These are phyloP conservation scores for Hylia prasina DNA, from an alignment of 2,113 vertebrate species.

Conservation along the genomic window DNA sequence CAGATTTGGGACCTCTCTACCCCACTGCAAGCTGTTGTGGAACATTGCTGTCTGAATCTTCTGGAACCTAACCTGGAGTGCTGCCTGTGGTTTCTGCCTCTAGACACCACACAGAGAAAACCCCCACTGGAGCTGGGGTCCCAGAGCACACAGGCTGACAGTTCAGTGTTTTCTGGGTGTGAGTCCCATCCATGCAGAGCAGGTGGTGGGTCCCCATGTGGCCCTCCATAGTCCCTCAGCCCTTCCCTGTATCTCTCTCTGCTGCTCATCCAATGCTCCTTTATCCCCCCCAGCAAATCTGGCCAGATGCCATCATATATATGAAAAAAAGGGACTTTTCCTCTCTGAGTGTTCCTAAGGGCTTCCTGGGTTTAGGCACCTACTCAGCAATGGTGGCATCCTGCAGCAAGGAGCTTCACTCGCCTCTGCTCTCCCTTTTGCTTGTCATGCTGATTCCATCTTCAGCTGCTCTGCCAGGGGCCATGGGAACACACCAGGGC, in stretches of 20 bases:
- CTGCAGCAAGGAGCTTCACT: not conserved
- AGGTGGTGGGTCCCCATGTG: accelerated
- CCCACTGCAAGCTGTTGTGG: not conserved
- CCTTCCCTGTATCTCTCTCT: not conserved
- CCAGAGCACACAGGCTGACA: not conserved
- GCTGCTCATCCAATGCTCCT: not conserved
- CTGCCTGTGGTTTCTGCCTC: not conserved
- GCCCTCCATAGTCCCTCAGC: not conserved
- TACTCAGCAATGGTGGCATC: not conserved
- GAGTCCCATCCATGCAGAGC: not conserved
- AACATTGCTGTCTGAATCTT: not conserved
- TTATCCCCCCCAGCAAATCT: not conserved
- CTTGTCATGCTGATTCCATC: not conserved
- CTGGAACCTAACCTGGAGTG: not conserved
- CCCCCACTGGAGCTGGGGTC: not conserved
- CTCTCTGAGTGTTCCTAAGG: not conserved
- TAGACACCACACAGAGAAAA: not conserved
- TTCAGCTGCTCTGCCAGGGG: not conserved
- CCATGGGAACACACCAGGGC: not conserved
- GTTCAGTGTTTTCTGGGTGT: not conserved
- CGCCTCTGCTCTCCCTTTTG: accelerated
- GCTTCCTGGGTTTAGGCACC: not conserved
- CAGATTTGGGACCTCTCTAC: not conserved
- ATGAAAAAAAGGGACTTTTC: not conserved
- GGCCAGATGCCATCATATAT: not conserved